A percentile compares a stretch with the other conserved stretches of the same genome.
phyloP scores from a whole-genome alignment of 2,797 vertebrate species.

The Xiphorhynchus erythropygius region DNA sequence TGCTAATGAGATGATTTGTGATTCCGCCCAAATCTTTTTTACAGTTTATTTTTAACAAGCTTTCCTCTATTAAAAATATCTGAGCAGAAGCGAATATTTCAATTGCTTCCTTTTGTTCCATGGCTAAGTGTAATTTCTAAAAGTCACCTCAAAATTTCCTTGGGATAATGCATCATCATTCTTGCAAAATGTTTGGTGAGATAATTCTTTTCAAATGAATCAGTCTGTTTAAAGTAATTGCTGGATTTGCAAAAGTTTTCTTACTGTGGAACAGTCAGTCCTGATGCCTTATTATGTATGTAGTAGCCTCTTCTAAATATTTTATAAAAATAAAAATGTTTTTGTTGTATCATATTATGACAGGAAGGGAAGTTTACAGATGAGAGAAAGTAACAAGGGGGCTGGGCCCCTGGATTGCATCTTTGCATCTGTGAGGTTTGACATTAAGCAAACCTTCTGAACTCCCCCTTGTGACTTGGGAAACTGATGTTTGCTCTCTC shows the following conservation, averaged over 20 bases:
- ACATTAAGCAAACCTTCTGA: not conserved
- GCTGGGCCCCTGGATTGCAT: not conserved
- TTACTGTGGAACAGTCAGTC: not conserved
- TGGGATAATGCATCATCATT: not conserved
- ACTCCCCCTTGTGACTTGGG: not conserved
- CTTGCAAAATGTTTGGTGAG: constrained; percentile 5
- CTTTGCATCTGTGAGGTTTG: not conserved
- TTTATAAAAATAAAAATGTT: not conserved
- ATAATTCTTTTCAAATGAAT: not conserved
- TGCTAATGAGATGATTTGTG: constrained; percentile 57
- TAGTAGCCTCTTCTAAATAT: not conserved
- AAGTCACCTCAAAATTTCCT: constrained; percentile 49
- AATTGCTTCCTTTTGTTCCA: constrained; percentile 30
- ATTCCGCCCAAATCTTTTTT: constrained; percentile 52
- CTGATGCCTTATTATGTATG: not conserved
- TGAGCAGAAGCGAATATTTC: constrained; percentile 12
- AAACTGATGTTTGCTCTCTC: not conserved
- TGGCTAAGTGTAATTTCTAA: constrained; percentile 13
- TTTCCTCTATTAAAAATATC: constrained; percentile 61
- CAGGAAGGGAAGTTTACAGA: not conserved
- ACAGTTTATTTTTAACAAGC: constrained; percentile 61
- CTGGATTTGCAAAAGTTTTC: not conserved
- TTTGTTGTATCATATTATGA: not conserved
- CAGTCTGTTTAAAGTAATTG: not conserved
- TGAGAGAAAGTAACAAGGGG: not conserved